Base-by-base conservation (phyloP, 1,140 invertebrate genomes). In the Hyles vespertilio region DNA sequence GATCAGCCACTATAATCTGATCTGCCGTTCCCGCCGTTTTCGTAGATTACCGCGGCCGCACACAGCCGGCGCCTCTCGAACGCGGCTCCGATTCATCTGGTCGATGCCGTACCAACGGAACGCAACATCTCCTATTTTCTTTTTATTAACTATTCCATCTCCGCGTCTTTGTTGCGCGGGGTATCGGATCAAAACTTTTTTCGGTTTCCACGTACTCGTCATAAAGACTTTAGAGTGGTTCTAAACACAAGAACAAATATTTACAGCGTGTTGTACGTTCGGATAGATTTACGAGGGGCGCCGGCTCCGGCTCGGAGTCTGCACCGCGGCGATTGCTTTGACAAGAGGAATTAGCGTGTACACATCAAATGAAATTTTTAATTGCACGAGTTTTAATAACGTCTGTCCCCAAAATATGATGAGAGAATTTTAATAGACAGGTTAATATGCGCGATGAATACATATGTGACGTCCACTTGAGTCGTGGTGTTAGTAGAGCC, bases 271-370 rank as follows among this genome's bases (percentile, higher is more conserved):
- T 68, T 61, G 63, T 46, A 61, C 65, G 65, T 70, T 72, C 70
- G 11, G 56, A 67, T 67, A 51, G 72, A 78, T 78, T 77, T 81
- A 81, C 74, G 66, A 57, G 66, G 63, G 61, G 36, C 36, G 36
- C 36, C 5, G 36, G 36, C 8, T 2, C 36, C 36, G 36, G 36
- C 5, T 8, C 4, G 5, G 36, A 5, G 8, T 8, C 36, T 5
- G 36, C 36, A 5, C 36, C 36, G 36, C 48, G 61, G 58, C 69
- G 67, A 45, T 55, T 61, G 51, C 56, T 67, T 61, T 58, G 63
- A 71, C 56, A 56, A 49, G 44, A 61, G 33, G 33, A 64, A 67
- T 79, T 77, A 79, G 61, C 70, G 58, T 32, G 56, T 62, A 57
- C 61, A 51, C 58, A 69, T 67, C 56, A 73, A 75, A 61, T 70